Conservation (phyloP, 2,113 vertebrate species). For the Panurus biarmicus region DNA sequence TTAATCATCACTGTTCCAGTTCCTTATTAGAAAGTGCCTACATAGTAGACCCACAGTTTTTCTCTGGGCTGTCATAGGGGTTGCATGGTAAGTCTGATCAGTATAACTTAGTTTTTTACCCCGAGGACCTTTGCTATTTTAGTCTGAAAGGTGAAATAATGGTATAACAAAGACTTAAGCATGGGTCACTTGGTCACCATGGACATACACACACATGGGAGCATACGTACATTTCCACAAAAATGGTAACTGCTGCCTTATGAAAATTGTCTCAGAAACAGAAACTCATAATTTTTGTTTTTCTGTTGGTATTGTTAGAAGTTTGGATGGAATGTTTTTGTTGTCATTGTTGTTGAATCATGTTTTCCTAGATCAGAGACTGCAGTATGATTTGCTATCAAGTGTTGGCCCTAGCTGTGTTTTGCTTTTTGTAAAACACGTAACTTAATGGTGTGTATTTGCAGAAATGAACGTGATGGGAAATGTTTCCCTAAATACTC, state of each 20-base stretch:
- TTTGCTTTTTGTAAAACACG: neutral
- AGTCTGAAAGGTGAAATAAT: neutral
- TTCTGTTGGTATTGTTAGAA: neutral
- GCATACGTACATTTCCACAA: neutral
- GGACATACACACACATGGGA: accelerated
- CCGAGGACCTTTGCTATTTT: neutral
- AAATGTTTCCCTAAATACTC: neutral
- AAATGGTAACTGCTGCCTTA: neutral
- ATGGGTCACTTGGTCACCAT: neutral
- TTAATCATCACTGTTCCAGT: neutral
- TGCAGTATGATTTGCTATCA: neutral
- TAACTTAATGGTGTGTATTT: neutral
- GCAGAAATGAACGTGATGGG: neutral
- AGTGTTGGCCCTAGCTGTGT: neutral
- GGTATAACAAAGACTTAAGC: neutral
- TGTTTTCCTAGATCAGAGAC: neutral
- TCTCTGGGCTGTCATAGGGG: neutral
- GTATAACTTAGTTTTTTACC: neutral
- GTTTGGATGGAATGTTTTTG: neutral
- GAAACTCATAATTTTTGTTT: neutral
- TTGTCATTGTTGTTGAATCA: neutral
- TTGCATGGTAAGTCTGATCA: neutral
- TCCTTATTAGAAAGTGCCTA: neutral
- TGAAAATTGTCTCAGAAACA: neutral
- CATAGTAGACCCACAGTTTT: neutral